These are phyloP conservation scores for Euura lappo DNA, from an alignment of 1,140 invertebrate genomes.

Conservation along the genomic window DNA sequence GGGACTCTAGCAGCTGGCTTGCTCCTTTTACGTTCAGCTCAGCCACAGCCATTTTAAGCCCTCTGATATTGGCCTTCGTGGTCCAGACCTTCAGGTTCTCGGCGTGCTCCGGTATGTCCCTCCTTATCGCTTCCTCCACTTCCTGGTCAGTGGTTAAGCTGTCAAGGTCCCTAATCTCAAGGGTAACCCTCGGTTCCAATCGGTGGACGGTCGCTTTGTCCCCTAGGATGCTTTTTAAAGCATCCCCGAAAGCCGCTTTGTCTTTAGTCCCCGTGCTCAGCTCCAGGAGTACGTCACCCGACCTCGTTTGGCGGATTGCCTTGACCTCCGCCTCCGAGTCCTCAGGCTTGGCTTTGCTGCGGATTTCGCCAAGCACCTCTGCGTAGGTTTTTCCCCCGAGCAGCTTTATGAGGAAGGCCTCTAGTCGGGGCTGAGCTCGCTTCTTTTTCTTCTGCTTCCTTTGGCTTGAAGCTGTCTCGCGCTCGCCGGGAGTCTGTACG, in stretches of 20 bases:
- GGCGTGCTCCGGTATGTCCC: no score
- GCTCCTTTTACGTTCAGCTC: no score
- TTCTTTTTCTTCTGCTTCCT: background rate
- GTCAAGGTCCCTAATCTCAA: no score
- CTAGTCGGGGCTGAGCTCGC: background rate
- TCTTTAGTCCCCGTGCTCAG: background rate
- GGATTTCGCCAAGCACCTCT: constrained; percentile 1
- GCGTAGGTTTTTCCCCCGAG: constrained; percentile 14
- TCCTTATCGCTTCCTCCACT: no score
- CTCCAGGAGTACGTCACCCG: constrained; percentile 18
- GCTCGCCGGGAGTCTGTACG: no score
- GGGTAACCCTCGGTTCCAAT: no score
- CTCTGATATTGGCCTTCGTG: no score
- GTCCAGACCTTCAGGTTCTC: no score
- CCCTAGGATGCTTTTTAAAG: background rate
- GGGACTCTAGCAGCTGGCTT: no score
- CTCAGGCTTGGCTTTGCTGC: constrained; percentile 14
- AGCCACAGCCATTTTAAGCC: no score
- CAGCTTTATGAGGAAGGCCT: constrained; percentile 11
- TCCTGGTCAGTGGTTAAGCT: no score
- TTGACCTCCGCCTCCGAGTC: constrained; percentile 8
- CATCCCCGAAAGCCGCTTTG: background rate
- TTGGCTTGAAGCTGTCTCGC: no score
- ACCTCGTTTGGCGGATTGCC: constrained; percentile 9
- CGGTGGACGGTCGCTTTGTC: background rate